A percentile compares a stretch with the other conserved stretches of the same genome.
Evolutionary conservation across 1,140 invertebrate species (phyloP).

Genomic region (Drosophila repleta): DNA sequence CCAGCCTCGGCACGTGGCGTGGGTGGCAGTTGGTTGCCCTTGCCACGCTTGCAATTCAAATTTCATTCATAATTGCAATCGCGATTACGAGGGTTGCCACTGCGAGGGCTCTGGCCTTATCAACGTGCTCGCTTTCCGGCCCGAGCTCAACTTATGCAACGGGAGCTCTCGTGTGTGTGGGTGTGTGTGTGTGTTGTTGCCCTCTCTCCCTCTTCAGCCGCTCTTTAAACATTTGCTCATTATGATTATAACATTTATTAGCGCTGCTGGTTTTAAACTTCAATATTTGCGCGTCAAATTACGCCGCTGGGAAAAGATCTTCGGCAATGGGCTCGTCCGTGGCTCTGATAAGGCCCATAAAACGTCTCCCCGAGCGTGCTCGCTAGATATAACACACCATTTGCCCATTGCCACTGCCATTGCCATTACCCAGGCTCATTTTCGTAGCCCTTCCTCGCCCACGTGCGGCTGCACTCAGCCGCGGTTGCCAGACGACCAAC

Average conservation of each 20-base stretch:
- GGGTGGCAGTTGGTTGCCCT: background rate
- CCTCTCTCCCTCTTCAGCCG: background rate
- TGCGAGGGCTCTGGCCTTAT: conserved; percentile 6
- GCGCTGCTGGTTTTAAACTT: conserved; percentile 55
- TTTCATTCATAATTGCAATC: conserved; percentile 78
- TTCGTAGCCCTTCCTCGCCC: background rate
- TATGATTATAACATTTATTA: conserved; percentile 75
- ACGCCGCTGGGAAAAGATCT: conserved; percentile 51
- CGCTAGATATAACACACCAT: background rate
- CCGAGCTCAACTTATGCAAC: conserved; percentile 34
- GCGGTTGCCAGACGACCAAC: conserved; percentile 34
- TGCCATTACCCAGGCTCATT: background rate
- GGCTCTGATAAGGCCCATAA: conserved; percentile 14
- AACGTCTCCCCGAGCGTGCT: conserved; percentile 1
- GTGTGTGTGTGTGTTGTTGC: background rate
- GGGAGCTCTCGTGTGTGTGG: conserved; percentile 1
- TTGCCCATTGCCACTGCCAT: background rate
- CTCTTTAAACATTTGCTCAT: conserved; percentile 77
- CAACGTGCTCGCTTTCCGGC: conserved; percentile 13
- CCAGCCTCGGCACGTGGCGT: conserved; percentile 35
- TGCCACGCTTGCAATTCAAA: conserved; percentile 66
- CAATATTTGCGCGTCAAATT: conserved; percentile 73
- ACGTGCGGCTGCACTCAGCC: conserved; percentile 5
- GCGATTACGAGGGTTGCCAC: conserved; percentile 25
- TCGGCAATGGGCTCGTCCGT: background rate